Evolutionary conservation across 2,113 vertebrate genomes (phyloP), one percentile per base, ranked within the genome.

Genomic region (Sturnira hondurensis): DNA sequence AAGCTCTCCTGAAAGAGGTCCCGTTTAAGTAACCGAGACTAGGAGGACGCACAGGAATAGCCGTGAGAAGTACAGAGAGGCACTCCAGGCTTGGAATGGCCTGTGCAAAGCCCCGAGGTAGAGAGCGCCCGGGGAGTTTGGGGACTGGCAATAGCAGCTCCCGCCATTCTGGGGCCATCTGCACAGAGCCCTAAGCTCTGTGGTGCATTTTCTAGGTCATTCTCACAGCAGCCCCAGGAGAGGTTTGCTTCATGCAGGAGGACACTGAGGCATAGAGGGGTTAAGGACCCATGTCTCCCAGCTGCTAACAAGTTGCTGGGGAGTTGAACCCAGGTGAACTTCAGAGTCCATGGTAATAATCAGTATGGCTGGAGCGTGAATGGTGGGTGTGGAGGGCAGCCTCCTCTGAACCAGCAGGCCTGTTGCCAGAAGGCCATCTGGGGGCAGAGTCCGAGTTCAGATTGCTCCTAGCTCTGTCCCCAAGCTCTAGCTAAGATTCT

Each of bases 141-240:
- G 47, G 41, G 61, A 84, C 20, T 7, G n/a, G 12, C 15, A 2
- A 2, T n/a, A 3, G 26, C 28, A 3, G 24, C 83, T 7, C 16
- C 61, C 5, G 0, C 24, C 10, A 1, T 38, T n/a, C 77, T 15
- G 1, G 17, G 89, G n/a, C 12, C 12, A 5, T 20, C 76, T 47
- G 1, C 61, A 10, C 38, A 24, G 9, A 26, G 76, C 1, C 7
- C 78, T 58, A 3, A 61, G 12, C 41, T 24, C 16, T 11, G 3
- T 12, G 1, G 11, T 6, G 4, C 24, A 2, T 19, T 22, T 4
- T 38, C 43, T 47, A 8, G 7, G 61, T 41, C n/a, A 36, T 68
- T 31, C 47, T 58, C 31, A 54, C 45, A 47, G 17, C 58, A 20
- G 4, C 68, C 47, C 38, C 15, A 13, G 52, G 54, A 17, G n/a